Base-by-base conservation (phyloP, 2,888 invertebrate species). In the Lithophane socia region DNA sequence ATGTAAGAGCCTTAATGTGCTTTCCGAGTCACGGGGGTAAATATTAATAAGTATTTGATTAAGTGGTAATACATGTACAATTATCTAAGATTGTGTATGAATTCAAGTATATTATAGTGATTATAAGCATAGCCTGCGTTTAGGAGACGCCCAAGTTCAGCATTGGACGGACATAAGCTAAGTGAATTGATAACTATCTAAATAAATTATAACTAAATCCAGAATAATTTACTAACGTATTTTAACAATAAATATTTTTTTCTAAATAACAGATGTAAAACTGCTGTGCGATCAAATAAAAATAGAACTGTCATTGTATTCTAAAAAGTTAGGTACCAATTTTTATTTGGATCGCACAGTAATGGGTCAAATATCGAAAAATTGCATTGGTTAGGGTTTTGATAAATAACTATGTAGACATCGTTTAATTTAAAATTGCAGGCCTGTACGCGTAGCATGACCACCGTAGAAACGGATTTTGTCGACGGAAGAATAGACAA, bases 191-290 rank as follows among this genome's bases (percentile, higher is more conserved):
- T 21, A 37, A 13, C 47, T 72, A 73, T 47, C 10, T 44, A 52
- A 73, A 61, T 61, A 61, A 21, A 47, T 18, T 47, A 47, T 13
- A 42, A 63, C 18, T 54, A 74, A 54, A 44, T 47, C 9, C 47
- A 74, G 16, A 75, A 63, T 74, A 74, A 75, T 29, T 75, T 74
- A 74, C 63, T 18, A 47, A 74, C 21, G 3, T 54, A 73, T n/a
- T 7, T 13, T 63, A 16, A 52, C 24, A 49, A 61, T 73, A 29
- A 63, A 73, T 42, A 52, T 52, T 63, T 49, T 16, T 52, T 44
- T 12, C 44, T 29, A 73, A 60, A 21, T 60, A 74, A 72, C 72
- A 58, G 47, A 13, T 73, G 5, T 16, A 24, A 64, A n/a, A 42
- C 8, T 4, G 21, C 8, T 64, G n/a, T 64, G 42, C 44, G 16